These are phyloP conservation scores for Cryptus armator DNA, from an alignment of 2,888 invertebrate species.

Conservation along the genomic window DNA sequence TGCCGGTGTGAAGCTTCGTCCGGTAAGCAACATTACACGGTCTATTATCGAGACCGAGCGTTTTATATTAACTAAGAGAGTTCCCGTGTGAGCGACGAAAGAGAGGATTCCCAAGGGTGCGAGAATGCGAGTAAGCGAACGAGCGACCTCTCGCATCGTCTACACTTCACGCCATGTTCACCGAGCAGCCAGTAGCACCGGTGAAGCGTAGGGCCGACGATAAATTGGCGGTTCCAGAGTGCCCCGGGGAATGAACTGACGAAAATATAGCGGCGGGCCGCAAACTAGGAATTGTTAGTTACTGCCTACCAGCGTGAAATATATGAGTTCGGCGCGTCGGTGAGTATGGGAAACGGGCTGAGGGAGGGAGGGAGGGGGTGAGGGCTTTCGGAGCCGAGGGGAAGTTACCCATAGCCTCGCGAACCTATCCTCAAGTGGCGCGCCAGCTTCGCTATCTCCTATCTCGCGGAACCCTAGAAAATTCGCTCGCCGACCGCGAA, in stretches of 20 bases:
- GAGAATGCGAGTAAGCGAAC: conserved; percentile 44
- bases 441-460: conserved; percentile 41
- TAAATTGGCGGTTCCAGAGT: conserved; percentile 81
- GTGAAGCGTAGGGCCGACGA: conserved; percentile 73
- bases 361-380: conserved; percentile 26
- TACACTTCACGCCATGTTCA: conserved; percentile 16
- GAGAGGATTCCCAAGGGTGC: conserved; percentile 27
- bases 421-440: conserved; percentile 62
- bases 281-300: conserved; percentile 84
- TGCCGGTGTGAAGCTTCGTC: not conserved
- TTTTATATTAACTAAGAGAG: conserved; percentile 49
- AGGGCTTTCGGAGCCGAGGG: conserved; percentile 30
- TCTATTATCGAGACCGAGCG: conserved; percentile 51
- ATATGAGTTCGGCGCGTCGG: conserved; percentile 77
- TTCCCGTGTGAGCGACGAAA: conserved; percentile 24
- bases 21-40: conserved; percentile 19
- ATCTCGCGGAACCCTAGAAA: conserved; percentile 54
- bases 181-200: conserved; percentile 37
- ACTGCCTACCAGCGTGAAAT: conserved; percentile 80
- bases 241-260: conserved; percentile 82
- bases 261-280: conserved; percentile 83
- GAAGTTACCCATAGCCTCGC: conserved; percentile 15
- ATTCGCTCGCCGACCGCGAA: conserved; percentile 44
- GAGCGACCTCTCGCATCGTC: conserved; percentile 29
- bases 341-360: conserved; percentile 54